These are phyloP conservation scores for Esox masquinongy DNA, from an alignment of 2,797 vertebrate genomes.

Conservation along the genomic window DNA sequence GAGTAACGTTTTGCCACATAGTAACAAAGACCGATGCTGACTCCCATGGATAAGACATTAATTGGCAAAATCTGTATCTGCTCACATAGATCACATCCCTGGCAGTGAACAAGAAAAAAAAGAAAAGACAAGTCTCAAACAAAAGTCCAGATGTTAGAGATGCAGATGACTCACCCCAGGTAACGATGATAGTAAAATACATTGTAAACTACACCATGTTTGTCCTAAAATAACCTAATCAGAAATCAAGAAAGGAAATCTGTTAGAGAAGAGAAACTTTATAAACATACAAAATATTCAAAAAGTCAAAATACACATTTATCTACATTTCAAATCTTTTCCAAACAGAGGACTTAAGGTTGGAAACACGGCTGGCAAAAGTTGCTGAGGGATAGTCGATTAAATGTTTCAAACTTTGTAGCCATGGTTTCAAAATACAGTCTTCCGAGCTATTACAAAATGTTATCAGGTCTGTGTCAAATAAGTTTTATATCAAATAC, in stretches of 20 bases:
- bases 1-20: background rate
- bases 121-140: background rate
- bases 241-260: background rate
- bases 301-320: background rate
- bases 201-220: background rate
- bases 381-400: background rate
- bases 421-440: background rate
- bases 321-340: background rate
- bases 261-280: background rate
- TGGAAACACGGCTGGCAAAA: background rate
- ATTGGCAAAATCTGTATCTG: background rate
- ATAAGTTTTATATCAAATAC: background rate
- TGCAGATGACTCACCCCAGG: background rate
- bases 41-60: background rate
- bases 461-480: background rate
- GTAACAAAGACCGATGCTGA: background rate
- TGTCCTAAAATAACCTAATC: background rate
- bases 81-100: background rate
- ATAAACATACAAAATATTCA: background rate
- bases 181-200: background rate
- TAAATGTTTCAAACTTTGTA: background rate
- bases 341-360: background rate
- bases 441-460: background rate
- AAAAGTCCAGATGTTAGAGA: constrained; percentile 1
- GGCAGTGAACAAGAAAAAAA: background rate